These are phyloP conservation scores for Silurus glanis DNA, from an alignment of 2,113 vertebrate genomes.

Conservation along the genomic window DNA sequence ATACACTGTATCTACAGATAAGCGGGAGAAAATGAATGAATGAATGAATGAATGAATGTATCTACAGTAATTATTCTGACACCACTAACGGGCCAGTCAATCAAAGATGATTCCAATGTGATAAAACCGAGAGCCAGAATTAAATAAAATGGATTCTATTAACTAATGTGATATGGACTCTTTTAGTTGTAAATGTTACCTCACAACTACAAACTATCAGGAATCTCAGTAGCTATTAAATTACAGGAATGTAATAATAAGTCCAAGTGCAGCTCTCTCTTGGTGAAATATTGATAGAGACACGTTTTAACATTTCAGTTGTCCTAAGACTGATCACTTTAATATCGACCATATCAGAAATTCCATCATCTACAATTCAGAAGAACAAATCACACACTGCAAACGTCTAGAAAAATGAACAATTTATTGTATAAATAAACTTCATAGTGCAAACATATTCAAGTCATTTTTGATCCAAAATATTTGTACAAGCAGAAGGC, in stretches of 20 bases:
- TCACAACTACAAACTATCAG: neutral
- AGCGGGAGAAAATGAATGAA: no score
- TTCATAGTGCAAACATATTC: conserved; percentile 35
- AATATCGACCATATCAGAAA: conserved; percentile 50
- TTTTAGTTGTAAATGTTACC: neutral
- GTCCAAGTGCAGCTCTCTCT: conserved; percentile 16
- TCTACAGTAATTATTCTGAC: neutral
- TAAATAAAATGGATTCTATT: neutral
- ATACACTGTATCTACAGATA: neutral
- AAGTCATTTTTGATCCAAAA: conserved; percentile 34
- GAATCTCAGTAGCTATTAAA: conserved; percentile 16
- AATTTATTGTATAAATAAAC: conserved; percentile 53
- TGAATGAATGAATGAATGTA: no score
- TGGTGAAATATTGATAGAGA: conserved; percentile 32
- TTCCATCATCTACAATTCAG: conserved; percentile 49
- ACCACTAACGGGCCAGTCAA: conserved; percentile 1
- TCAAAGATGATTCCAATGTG: conserved; percentile 1
- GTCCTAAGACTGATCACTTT: conserved; percentile 51
- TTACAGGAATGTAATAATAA: conserved; percentile 37
- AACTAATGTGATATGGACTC: neutral
- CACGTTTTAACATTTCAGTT: conserved; percentile 34
- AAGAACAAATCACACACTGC: conserved; percentile 47
- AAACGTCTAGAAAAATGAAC: conserved; percentile 45
- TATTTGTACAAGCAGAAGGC: conserved; percentile 7
- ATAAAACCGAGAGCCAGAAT: neutral